These are phyloP conservation scores for Quadroppia sp. DNA, from an alignment of 2,888 invertebrate genomes.

Conservation along the genomic window DNA sequence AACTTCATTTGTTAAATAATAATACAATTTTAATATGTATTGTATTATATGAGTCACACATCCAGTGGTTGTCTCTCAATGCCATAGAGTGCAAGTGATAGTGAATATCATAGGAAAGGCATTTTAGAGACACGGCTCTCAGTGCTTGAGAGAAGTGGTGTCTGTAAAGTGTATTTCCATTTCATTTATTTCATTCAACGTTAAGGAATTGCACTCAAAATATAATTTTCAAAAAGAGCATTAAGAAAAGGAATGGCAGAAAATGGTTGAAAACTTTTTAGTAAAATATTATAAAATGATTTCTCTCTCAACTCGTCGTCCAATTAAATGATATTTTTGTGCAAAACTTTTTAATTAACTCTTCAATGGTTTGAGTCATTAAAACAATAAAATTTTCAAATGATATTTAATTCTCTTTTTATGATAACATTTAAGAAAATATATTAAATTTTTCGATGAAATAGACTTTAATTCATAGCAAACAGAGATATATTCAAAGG, in stretches of 20 bases:
- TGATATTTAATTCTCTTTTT: neutral
- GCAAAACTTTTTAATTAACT: conserved; percentile 11
- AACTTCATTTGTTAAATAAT: conserved; percentile 12
- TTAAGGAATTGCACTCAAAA: conserved; percentile 11
- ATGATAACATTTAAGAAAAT: neutral
- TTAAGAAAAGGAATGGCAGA: conserved; percentile 7
- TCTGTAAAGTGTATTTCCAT: conserved; percentile 5
- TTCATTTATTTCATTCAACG: neutral
- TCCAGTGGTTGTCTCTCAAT: too few species aligned
- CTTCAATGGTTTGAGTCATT: neutral
- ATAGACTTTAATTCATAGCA: neutral
- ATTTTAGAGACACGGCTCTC: neutral
- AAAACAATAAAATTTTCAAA: neutral
- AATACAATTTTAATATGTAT: too few species aligned
- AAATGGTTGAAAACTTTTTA: neutral
- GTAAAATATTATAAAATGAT: neutral
- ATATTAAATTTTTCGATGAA: conserved; percentile 1
- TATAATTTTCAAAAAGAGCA: neutral
- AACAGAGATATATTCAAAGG: too few species aligned
- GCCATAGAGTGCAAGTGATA: too few species aligned
- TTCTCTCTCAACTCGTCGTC: neutral
- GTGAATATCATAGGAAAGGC: too few species aligned
- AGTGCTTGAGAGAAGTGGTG: neutral
- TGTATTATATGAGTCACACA: too few species aligned
- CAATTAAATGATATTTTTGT: conserved; percentile 21